Conservation (phyloP, 2,797 vertebrate genomes). For the Oreochromis mossambicus region DNA sequence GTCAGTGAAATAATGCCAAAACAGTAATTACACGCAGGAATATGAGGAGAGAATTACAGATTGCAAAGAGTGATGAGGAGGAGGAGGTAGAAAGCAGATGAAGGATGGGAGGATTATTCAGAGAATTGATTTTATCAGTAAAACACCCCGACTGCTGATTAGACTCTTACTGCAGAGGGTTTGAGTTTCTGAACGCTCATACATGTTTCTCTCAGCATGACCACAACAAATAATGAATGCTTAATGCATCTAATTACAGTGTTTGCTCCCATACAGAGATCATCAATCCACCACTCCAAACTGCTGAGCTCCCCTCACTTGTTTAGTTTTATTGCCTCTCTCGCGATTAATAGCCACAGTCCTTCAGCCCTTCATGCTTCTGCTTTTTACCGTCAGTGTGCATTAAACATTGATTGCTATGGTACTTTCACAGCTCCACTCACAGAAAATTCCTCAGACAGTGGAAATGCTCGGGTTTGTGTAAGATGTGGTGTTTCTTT, state of each 20-base stretch:
- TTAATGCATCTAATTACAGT: not conserved
- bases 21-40: not conserved
- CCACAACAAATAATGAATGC: not conserved
- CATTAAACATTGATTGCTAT: not conserved
- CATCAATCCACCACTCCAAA: not conserved
- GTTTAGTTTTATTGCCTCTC: conserved; percentile 16
- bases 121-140: not conserved
- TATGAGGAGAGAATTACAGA: not conserved
- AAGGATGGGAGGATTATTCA: not conserved
- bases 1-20: not conserved
- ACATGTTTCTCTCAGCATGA: not conserved
- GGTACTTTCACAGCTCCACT: not conserved
- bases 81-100: not conserved
- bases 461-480: not conserved
- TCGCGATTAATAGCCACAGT: not conserved
- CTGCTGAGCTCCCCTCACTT: conserved; percentile 13
- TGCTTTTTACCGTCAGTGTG: not conserved
- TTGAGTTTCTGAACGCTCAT: not conserved
- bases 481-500: not conserved
- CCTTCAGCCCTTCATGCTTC: not conserved
- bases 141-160: not conserved
- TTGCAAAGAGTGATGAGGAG: not conserved
- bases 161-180: not conserved
- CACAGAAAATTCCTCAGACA: not conserved
- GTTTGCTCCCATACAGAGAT: not conserved